phyloP scores from a whole-genome alignment of 2,888 invertebrate species.

The Philhelius pedissequus region DNA sequence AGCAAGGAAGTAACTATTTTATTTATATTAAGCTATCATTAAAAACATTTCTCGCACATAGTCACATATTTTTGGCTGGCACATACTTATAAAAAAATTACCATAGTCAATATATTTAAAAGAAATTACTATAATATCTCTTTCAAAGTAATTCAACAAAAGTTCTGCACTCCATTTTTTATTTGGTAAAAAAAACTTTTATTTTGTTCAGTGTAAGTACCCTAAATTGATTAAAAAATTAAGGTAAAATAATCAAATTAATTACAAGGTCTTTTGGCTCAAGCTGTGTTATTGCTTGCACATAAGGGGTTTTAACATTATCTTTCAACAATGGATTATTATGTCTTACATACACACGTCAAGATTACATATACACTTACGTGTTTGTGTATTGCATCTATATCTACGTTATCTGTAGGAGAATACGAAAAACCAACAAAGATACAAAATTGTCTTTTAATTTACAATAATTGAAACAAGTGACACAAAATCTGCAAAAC shows the following conservation, averaged over 20 bases:
- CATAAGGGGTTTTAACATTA: slow-evolving; percentile 17
- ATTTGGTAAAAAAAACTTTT: no score
- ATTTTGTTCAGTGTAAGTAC: background rate
- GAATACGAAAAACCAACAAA: background rate
- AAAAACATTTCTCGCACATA: no score
- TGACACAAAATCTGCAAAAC: slow-evolving; percentile 29
- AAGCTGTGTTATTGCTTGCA: slow-evolving; percentile 3
- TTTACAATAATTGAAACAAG: slow-evolving; percentile 35
- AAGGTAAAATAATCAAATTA: slow-evolving; percentile 54
- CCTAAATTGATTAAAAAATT: slow-evolving; percentile 41
- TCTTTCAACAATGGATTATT: slow-evolving; percentile 10
- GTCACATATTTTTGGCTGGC: no score
- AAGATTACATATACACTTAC: background rate
- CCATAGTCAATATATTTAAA: no score
- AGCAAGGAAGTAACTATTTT: no score
- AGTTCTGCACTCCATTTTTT: no score
- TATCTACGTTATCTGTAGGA: background rate
- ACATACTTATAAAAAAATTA: no score
- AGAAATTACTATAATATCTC: no score
- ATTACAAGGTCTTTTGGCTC: slow-evolving; percentile 2
- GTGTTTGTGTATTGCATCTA: no score
- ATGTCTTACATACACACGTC: no score
- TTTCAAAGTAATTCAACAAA: no score
- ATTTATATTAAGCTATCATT: no score
- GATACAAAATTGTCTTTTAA: background rate